phyloP scores from a whole-genome alignment of 2,113 vertebrate genomes.

The Myodes glareolus region DNA sequence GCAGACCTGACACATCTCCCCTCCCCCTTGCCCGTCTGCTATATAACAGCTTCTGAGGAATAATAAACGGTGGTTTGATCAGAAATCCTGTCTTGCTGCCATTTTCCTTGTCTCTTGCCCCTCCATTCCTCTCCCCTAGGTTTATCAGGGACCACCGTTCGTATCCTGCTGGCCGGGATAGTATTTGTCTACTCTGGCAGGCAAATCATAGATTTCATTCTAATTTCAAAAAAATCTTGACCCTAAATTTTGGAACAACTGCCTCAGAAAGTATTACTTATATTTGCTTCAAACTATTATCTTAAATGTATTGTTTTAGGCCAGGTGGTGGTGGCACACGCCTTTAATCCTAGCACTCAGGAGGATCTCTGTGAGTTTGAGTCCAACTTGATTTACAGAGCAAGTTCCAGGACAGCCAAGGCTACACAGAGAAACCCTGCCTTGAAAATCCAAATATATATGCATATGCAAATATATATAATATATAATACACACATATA shows the following conservation, averaged over 20 bases:
- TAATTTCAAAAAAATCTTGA: conserved; percentile 37
- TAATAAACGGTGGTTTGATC: no score
- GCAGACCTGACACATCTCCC: no score
- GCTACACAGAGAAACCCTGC: not conserved
- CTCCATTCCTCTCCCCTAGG: no score
- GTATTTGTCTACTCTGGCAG: not conserved
- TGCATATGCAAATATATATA: not conserved
- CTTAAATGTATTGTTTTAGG: not conserved
- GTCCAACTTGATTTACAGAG: not conserved
- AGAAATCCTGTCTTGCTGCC: no score
- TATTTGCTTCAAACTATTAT: not conserved
- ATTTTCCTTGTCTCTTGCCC: no score
- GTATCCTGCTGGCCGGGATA: no score
- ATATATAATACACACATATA: not conserved
- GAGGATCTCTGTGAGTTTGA: not conserved
- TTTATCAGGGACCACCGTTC: no score
- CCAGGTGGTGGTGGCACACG: not conserved
- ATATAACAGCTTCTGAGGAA: no score
- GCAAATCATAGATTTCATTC: not conserved
- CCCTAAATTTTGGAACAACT: not conserved
- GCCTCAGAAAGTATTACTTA: not conserved
- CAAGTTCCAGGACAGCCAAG: not conserved
- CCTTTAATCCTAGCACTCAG: not conserved
- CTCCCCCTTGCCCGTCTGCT: no score
- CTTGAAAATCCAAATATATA: not conserved